Conservation (phyloP, 2,888 invertebrate species). For the Mesorhabditis sp. region DNA sequence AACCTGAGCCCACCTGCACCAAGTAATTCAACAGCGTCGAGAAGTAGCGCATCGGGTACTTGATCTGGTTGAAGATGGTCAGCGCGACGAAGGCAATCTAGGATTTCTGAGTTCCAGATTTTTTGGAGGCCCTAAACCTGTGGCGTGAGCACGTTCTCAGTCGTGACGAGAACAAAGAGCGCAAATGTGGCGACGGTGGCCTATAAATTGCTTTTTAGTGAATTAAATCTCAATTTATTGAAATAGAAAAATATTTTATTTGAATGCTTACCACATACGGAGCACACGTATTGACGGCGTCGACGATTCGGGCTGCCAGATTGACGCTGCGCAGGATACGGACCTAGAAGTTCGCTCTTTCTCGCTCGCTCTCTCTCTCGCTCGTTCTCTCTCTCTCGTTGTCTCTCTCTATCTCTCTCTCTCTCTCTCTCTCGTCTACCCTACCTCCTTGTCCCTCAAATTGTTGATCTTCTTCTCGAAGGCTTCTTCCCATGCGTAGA, state of each 20-base stretch:
- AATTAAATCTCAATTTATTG: constrained; percentile 3
- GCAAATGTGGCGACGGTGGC: constrained; percentile 5
- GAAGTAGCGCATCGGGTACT: constrained; percentile 45
- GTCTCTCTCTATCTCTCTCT: neutral
- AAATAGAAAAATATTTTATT: neutral
- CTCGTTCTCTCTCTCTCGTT: neutral
- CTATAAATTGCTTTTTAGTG: neutral
- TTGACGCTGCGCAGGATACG: constrained; percentile 17
- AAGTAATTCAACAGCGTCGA: constrained; percentile 45
- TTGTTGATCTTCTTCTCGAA: constrained; percentile 32
- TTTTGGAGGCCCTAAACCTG: neutral
- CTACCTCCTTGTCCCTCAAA: constrained; percentile 11
- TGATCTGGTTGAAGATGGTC: constrained; percentile 43
- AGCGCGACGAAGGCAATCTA: constrained; percentile 37
- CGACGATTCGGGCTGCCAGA: constrained; percentile 20
- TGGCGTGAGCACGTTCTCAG: neutral
- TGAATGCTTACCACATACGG: constrained; percentile 20
- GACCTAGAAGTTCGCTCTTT: constrained; percentile 23
- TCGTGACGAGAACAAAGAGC: neutral
- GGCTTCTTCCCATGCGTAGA: constrained; percentile 37
- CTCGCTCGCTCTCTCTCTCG: neutral
- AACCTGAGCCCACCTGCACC: constrained; percentile 30
- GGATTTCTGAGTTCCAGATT: neutral
- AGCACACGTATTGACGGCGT: constrained; percentile 23
- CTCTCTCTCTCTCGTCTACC: neutral